Evolutionary conservation across 2,113 vertebrate species (phyloP).

Genomic region (Microtus pennsylvanicus): DNA sequence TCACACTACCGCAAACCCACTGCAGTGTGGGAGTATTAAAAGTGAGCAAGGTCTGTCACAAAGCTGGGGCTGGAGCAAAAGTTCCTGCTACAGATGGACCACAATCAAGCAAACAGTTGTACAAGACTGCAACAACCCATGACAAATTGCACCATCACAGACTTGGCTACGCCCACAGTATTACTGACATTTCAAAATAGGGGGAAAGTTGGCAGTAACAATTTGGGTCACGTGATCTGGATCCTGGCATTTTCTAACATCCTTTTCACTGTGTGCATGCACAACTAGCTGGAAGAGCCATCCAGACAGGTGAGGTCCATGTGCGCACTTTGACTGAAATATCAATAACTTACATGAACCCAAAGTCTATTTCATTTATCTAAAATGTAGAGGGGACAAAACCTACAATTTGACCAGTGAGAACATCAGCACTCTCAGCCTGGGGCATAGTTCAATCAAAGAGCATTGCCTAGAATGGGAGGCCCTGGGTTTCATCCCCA

Average conservation of each 20-base stretch:
- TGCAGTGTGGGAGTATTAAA: not conserved
- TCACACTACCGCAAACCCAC: not conserved
- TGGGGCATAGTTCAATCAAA: not conserved
- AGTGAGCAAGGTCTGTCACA: not conserved
- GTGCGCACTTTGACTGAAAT: conserved; percentile 23
- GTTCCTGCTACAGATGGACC: no score
- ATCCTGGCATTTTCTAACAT: not conserved
- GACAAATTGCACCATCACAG: not conserved
- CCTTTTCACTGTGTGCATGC: not conserved
- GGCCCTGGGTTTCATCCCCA: not conserved
- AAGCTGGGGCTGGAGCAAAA: not conserved
- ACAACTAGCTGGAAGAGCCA: not conserved
- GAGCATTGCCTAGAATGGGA: not conserved
- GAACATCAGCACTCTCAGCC: not conserved
- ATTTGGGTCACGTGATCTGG: not conserved
- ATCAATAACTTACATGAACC: not conserved
- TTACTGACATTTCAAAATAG: not conserved
- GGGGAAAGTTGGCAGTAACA: not conserved
- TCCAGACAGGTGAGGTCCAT: not conserved
- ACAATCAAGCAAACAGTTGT: not conserved
- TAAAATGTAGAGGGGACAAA: not conserved
- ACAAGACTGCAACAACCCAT: not conserved
- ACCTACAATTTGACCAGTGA: conserved; percentile 18
- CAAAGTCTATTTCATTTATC: conserved; percentile 44
- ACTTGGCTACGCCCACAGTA: not conserved